Conservation (phyloP, 2,888 invertebrate genomes). For the Pegoplata infirma region DNA sequence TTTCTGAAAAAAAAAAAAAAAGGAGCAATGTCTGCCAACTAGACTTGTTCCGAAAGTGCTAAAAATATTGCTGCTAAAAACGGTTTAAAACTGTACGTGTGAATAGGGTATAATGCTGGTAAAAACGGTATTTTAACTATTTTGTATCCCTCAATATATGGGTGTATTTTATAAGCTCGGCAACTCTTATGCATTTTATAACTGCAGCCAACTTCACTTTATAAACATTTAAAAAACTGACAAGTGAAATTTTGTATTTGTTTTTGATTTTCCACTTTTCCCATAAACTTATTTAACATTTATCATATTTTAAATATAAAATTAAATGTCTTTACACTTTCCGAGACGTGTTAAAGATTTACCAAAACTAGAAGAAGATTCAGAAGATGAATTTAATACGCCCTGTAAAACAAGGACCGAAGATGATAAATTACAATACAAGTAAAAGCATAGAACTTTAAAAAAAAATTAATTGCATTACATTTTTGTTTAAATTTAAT, state of each 20-base stretch:
- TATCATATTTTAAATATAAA: slow-evolving; percentile 2
- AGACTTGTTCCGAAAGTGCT: too few relatives aligned
- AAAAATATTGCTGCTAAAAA: too few relatives aligned
- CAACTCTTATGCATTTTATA: too few relatives aligned
- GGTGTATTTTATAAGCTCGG: too few relatives aligned
- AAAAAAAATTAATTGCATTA: not conserved
- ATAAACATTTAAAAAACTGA: not conserved
- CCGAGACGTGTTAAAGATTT: slow-evolving; percentile 75
- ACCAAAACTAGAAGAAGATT: slow-evolving; percentile 72
- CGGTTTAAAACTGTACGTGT: too few relatives aligned
- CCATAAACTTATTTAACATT: not conserved
- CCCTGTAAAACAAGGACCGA: slow-evolving; percentile 65
- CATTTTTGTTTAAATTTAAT: slow-evolving; percentile 5
- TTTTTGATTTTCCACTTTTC: slow-evolving; percentile 30
- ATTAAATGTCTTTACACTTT: slow-evolving; percentile 63
- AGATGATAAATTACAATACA: slow-evolving; percentile 27
- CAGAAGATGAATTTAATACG: slow-evolving; percentile 73
- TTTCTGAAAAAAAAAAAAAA: too few relatives aligned
- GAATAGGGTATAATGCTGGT: too few relatives aligned
- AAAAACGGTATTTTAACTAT: too few relatives aligned
- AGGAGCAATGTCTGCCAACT: too few relatives aligned
- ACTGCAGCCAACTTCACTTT: slow-evolving; percentile 42
- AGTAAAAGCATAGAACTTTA: slow-evolving; percentile 1
- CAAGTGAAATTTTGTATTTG: slow-evolving; percentile 11
- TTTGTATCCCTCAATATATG: too few relatives aligned